Base-by-base conservation (phyloP, 2,888 invertebrate species). In the Andrena bucephala region DNA sequence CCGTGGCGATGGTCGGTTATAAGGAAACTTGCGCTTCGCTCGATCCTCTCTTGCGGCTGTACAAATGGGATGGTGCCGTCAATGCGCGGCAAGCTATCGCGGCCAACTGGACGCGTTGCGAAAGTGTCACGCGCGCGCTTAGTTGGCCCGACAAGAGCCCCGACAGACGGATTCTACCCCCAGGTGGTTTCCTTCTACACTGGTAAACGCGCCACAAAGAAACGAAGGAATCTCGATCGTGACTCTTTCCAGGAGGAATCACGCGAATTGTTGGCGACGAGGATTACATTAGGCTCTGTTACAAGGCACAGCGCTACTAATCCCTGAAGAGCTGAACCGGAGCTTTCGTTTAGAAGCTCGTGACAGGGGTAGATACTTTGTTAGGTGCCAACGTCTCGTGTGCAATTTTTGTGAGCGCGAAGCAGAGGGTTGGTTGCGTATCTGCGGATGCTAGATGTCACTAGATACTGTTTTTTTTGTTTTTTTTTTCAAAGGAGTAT, bases 11-110 rank as follows among this genome's bases (percentile, higher is more conserved):
- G 24, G 7, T 42, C 54, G 69, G 79, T 77, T 84, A 84, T 78
- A 85, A 87, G 87, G 84, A 87, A 87, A 85, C 81, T 84, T 87
- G 87, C 60, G 70, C 63, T 74, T 71, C 67, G 33, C 71, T 63
- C 63, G 76, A 76, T 86, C 80, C 67, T 76, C 59, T 66, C 1
- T 42, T 1, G 52, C 52, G 63, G 59, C 24, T 48, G 66, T 36
- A 54, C 52, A 42, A 52, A 66, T 60, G 27, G 52, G 52, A 52
- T 52, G 52, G 16, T 36, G 50, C 42, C 27, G 72, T 73, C 70
- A 65, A 81, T 59, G n/a, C 8, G 60, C 42, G 67, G 68, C 76
- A 74, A 76, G 29, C 76, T 70, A 87, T 83, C 81, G 82, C 81
- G 81, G 87, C 81, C 77, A 83, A 59, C 16, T 52, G 54, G 62